Base-by-base conservation (phyloP, 2,888 invertebrate genomes). In the Cecidostiba fungosa region DNA sequence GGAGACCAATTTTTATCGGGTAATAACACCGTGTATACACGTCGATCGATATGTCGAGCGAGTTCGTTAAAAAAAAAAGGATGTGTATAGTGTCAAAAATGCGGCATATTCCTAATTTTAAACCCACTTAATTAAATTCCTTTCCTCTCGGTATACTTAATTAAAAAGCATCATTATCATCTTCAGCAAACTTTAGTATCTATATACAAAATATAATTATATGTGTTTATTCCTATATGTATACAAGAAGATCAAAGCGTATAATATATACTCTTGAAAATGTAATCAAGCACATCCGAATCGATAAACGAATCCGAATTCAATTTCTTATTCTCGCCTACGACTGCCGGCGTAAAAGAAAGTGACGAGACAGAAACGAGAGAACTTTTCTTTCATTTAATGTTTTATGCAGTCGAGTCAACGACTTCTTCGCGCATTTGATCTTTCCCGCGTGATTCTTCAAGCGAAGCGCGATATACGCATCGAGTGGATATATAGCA, bases 391-490 rank as follows among this genome's bases (percentile, higher is more conserved):
- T 19, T 19, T 77, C 81, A 77, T 77, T 85, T 77, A 77, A 81
- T 81, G 77, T 77, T 85, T 85, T 77, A 85, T 72, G 76, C 77
- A 85, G 72, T 80, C 70, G 43, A 83, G 82, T 83, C 70, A 72
- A 77, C 70, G 77, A 83, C 82, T 72, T 62, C 12, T 19, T 70
- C 54, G 16, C 39, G 80, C 59, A 77, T 83, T 82, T 77, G 39
- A 77, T 83, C 69, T 82, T 32, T 26, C 74, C 39, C 12, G 29
- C 16, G 69, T 2, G 32, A 32, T 32, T 79, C 79, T 66, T 62
- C 43, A 66, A 77, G 29, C 10, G 29, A 26, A 26, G 26, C 36
- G 12, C 23, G 47, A 43, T n/a, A n/a, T 54, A 54, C 54, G 54
- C 54, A 54, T 54, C 43, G 36, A 32, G 32, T n/a, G 26, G 70